phyloP scores from a whole-genome alignment of 2,888 invertebrate species.

The Polyommatus icarus region DNA sequence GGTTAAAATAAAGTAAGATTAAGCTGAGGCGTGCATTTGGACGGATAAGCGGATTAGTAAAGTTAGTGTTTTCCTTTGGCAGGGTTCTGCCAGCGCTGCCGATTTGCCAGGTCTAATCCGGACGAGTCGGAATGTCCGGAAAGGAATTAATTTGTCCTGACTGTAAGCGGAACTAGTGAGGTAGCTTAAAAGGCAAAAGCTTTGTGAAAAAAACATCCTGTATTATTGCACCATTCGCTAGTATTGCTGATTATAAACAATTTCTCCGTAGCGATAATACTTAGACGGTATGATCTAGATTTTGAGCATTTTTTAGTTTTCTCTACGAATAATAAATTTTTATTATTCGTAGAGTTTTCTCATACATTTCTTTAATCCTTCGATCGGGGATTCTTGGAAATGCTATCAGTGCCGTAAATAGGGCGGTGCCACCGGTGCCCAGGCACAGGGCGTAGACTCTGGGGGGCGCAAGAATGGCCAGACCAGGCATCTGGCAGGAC shows the following conservation, averaged over 20 bases:
- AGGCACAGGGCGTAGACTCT: too few relatives aligned
- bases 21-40: neutral
- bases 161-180: neutral
- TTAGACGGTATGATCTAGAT: too few relatives aligned
- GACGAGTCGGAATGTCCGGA: neutral
- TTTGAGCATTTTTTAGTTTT: too few relatives aligned
- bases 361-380: too few relatives aligned
- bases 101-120: conserved; percentile 1
- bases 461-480: too few relatives aligned
- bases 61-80: neutral
- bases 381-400: too few relatives aligned
- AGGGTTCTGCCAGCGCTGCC: neutral
- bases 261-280: neutral
- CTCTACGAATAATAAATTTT: too few relatives aligned
- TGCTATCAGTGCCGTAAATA: too few relatives aligned
- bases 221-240: neutral
- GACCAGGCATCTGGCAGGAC: too few relatives aligned
- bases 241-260: neutral
- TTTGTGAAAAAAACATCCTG: neutral
- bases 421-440: too few relatives aligned
- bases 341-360: too few relatives aligned
- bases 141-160: neutral
- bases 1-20: neutral
- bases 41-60: neutral
- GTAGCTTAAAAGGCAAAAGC: neutral